Conservation (phyloP, 2,888 invertebrate genomes). For the Eupithecia vulgata region DNA sequence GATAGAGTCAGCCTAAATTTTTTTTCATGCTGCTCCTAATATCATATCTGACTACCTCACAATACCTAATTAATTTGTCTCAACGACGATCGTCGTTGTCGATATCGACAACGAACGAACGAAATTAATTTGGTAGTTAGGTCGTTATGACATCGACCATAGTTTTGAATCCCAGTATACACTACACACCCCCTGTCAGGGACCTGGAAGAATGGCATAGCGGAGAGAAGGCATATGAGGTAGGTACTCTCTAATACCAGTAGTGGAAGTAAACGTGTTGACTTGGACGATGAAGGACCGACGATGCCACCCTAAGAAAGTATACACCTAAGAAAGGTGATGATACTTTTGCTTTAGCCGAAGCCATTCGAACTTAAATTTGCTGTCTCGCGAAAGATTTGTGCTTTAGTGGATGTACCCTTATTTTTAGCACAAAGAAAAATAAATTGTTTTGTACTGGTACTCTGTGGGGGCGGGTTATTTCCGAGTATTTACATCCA, state of each 20-base stretch:
- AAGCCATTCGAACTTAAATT: background rate
- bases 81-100: background rate
- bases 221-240: too few relatives aligned
- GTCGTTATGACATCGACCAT: too few relatives aligned
- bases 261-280: background rate
- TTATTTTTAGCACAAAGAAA: constrained; percentile 51
- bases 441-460: constrained; percentile 60
- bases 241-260: too few relatives aligned
- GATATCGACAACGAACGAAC: too few relatives aligned
- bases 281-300: background rate
- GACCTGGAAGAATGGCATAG: too few relatives aligned
- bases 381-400: background rate
- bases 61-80: background rate
- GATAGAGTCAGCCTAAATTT: background rate
- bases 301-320: background rate
- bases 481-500: constrained; percentile 67
- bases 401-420: constrained; percentile 9
- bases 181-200: too few relatives aligned
- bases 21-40: background rate
- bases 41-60: background rate
- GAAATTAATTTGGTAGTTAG: too few relatives aligned
- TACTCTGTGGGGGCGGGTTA: constrained; percentile 61
- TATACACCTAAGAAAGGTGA: too few relatives aligned
- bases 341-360: background rate
- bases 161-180: background rate